These are phyloP conservation scores for Hesperophylax magnus DNA, from an alignment of 1,140 invertebrate genomes.

Conservation along the genomic window DNA sequence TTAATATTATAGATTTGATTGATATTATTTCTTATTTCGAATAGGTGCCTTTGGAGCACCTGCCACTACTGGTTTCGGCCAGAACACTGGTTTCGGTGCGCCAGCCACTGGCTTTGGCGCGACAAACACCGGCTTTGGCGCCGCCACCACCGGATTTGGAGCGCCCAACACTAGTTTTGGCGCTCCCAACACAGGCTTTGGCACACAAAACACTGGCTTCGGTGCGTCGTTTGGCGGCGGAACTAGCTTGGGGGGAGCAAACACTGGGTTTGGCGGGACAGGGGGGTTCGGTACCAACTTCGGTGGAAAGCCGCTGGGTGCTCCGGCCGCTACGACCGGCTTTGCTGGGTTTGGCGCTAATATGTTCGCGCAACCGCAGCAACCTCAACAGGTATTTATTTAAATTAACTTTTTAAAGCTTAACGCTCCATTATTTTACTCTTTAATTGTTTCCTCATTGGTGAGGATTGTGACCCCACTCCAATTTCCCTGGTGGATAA, in stretches of 20 bases:
- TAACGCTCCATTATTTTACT: neutral
- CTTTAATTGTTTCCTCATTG: neutral
- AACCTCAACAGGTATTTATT: conserved; percentile 34
- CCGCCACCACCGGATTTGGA: conserved; percentile 55
- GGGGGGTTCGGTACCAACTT: conserved; percentile 61
- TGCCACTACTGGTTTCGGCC: conserved; percentile 61
- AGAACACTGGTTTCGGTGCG: conserved; percentile 62
- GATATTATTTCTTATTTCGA: neutral
- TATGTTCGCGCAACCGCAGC: conserved; percentile 60
- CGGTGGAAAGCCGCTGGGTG: conserved; percentile 66
- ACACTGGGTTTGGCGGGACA: conserved; percentile 64
- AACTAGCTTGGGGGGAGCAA: neutral
- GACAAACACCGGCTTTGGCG: conserved; percentile 63
- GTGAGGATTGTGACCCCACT: no score
- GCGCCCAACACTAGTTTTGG: conserved; percentile 42
- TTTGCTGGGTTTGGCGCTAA: conserved; percentile 65
- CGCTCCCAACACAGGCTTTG: conserved; percentile 53
- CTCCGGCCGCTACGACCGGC: conserved; percentile 55
- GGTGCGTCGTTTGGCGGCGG: neutral
- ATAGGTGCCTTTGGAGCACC: conserved; percentile 63
- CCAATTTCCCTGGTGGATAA: no score
- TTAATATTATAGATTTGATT: no score
- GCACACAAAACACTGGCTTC: conserved; percentile 46
- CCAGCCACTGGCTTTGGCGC: conserved; percentile 62
- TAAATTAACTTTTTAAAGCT: neutral